Conservation (phyloP, 2,888 invertebrate genomes). For the Lasioglossum figueresi region DNA sequence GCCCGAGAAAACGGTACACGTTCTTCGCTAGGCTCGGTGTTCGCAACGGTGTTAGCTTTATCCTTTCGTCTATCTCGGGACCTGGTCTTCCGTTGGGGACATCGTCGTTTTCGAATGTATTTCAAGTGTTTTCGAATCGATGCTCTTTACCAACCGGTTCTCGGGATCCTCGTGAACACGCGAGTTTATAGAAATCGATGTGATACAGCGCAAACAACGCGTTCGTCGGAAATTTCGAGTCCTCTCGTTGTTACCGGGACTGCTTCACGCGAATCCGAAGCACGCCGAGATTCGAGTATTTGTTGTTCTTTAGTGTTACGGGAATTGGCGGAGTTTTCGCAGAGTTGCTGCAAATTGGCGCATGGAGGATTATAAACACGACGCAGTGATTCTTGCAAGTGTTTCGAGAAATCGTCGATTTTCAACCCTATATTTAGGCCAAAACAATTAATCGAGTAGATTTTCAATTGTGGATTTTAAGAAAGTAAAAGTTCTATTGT, state of each 20-base stretch:
- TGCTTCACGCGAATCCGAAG: neutral
- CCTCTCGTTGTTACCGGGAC: neutral
- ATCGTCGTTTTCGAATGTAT: neutral
- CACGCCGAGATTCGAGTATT: neutral
- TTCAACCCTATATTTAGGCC: neutral
- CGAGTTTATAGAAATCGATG: neutral
- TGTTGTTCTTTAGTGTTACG: neutral
- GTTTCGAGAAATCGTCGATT: neutral
- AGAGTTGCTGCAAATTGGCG: neutral
- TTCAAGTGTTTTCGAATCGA: neutral
- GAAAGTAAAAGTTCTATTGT: too few species aligned
- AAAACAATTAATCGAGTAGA: neutral
- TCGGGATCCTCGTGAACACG: neutral
- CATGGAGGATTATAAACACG: neutral
- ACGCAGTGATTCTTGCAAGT: neutral
- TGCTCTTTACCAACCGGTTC: neutral
- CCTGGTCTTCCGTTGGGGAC: slow-evolving; percentile 28
- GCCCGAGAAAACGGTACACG: slow-evolving; percentile 65
- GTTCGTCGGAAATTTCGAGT: neutral
- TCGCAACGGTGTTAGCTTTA: slow-evolving; percentile 63
- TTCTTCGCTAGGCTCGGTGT: slow-evolving; percentile 54
- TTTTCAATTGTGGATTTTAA: too few species aligned
- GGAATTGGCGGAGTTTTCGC: neutral
- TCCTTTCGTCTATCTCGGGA: slow-evolving; percentile 54
- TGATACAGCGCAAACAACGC: neutral